These are phyloP conservation scores for Phocides pigmalion DNA, from an alignment of 1,140 invertebrate species.

Conservation along the genomic window DNA sequence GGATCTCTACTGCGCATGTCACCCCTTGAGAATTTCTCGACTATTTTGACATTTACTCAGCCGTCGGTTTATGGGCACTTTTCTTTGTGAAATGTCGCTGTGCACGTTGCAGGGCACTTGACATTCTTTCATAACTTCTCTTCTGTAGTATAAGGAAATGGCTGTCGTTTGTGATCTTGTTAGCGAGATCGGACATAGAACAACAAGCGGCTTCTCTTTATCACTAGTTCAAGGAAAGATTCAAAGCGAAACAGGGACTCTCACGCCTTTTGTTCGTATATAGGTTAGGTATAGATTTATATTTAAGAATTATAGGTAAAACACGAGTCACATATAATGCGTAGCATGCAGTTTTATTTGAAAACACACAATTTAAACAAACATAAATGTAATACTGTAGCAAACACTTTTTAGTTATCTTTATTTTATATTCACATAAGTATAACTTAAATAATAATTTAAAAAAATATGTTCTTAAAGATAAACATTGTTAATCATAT, in stretches of 20 bases:
- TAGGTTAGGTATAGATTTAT: too few species aligned
- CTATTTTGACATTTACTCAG: conserved; percentile 72
- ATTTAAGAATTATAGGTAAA: too few species aligned
- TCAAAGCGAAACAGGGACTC: conserved; percentile 19
- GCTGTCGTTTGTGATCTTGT: conserved; percentile 28
- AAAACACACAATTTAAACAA: too few species aligned
- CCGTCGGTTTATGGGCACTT: conserved; percentile 41
- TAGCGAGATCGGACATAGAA: conserved; percentile 17
- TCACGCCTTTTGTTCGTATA: conserved; percentile 37
- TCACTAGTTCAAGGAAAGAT: conserved; percentile 24
- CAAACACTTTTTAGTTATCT: too few species aligned
- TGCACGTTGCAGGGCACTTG: conserved; percentile 43
- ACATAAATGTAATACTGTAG: too few species aligned
- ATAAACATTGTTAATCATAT: too few species aligned
- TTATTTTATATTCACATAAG: too few species aligned
- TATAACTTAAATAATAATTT: too few species aligned
- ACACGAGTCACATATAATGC: too few species aligned
- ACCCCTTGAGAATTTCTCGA: conserved; percentile 54
- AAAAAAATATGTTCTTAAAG: too few species aligned
- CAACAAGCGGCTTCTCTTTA: conserved; percentile 23
- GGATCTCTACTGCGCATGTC: conserved; percentile 71
- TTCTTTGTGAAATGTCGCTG: conserved; percentile 43
- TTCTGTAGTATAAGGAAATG: conserved; percentile 25
- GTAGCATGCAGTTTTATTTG: too few species aligned
- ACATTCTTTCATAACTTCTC: conserved; percentile 42